Evolutionary conservation across 1,140 invertebrate species (phyloP), one percentile per base, ranked within the genome.

Genomic region (Pantala flavescens): DNA sequence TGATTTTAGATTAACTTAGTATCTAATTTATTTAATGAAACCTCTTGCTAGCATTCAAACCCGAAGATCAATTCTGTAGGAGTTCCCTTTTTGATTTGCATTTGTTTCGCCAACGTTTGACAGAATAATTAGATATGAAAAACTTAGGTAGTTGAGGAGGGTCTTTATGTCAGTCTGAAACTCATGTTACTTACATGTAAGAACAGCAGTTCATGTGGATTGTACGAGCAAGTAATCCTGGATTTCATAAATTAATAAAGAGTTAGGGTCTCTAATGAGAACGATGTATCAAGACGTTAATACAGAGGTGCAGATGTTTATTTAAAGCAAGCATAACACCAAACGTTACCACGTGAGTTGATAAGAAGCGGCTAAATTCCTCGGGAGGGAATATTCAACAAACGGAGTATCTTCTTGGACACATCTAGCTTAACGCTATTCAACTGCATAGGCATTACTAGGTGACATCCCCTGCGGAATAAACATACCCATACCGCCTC

Each of bases 171-270:
- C 74, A 79, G 76, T 77, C 76, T 75, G 75, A 71, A 71, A 77
- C 23, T 19, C 70, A 21, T n/a, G 72, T 49, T 78, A 82, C 82
- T 83, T 77, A 83, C 82, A 83, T 81, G 76, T 83, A 82, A 75
- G 82, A 82, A 78, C 82, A 83, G 82, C 82, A 83, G 78, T 78
- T 83, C 82, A 83, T 83, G 80, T 79, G 81, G 81, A 36, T 76
- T 3, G 49, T 63, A 21, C 49, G n/a, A 5, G 5, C 1, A 63
- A 63, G 3, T 63, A 19, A 63, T 63, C n/a, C 49, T 21, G n/a
- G 49, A 63, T 63, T 63, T 19, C n/a, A 16, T 63, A 63, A 63
- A 19, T 19, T 7, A 19, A 7, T 49, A 9, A 49, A 49, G 10
- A 16, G 43, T 16, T 16, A 7, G 16, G 3, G 49, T 14, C 12